Conservation (phyloP, 2,888 invertebrate genomes). For the Aspidapion aeneum region DNA sequence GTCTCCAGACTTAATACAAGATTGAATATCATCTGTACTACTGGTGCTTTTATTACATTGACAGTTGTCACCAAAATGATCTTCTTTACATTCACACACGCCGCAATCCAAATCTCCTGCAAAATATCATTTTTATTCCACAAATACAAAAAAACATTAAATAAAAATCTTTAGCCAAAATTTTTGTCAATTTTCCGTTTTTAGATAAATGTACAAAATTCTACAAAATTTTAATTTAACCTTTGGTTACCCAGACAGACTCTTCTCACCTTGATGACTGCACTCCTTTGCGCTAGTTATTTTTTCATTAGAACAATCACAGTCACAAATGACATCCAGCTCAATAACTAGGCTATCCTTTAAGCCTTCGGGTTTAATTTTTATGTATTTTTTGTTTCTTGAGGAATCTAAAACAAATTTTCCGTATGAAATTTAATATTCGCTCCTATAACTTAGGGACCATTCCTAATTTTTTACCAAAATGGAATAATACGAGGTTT, state of each 20-base stretch:
- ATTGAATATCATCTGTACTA: slow-evolving; percentile 40
- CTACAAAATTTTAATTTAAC: too few relatives aligned
- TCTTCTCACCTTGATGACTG: slow-evolving; percentile 8
- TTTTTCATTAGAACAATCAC: slow-evolving; percentile 59
- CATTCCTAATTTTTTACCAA: too few relatives aligned
- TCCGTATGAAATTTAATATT: too few relatives aligned
- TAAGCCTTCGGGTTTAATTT: slow-evolving; percentile 68
- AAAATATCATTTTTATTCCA: slow-evolving; percentile 10
- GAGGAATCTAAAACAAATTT: background rate
- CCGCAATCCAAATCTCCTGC: slow-evolving; percentile 44
- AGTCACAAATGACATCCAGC: slow-evolving; percentile 67
- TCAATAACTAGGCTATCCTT: slow-evolving; percentile 66
- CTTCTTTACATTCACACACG: slow-evolving; percentile 55
- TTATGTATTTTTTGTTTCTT: slow-evolving; percentile 48
- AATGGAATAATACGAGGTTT: too few relatives aligned
- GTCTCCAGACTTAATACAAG: slow-evolving; percentile 26
- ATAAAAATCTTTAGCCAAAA: too few relatives aligned
- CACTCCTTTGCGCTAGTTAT: slow-evolving; percentile 48
- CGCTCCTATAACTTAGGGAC: too few relatives aligned
- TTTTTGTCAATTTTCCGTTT: too few relatives aligned
- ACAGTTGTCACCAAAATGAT: slow-evolving; percentile 56
- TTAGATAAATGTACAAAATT: too few relatives aligned
- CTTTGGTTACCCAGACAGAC: too few relatives aligned
- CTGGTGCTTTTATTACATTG: slow-evolving; percentile 54
- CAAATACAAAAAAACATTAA: too few relatives aligned